A percentile compares a stretch with the other conserved stretches of the same genome.
Evolutionary conservation across 2,797 vertebrate genomes (phyloP).

Genomic region (Danio aesculapii): DNA sequence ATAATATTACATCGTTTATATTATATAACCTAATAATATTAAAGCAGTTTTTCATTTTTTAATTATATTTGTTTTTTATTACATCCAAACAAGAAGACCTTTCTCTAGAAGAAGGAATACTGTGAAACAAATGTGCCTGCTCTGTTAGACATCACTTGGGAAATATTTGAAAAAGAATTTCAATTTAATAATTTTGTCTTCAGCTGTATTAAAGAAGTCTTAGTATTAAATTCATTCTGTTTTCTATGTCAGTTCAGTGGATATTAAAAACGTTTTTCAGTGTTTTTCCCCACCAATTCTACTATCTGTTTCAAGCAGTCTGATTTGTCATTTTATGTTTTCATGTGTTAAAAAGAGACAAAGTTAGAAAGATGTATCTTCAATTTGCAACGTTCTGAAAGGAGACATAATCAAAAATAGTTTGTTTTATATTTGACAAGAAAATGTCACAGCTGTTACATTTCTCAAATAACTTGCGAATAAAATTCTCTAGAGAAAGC

Average conservation of each 20-base stretch:
- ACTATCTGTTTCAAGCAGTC: background rate
- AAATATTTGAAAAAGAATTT: no score
- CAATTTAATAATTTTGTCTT: no score
- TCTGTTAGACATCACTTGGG: no score
- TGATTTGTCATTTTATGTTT: background rate
- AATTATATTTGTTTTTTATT: no score
- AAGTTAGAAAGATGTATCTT: background rate
- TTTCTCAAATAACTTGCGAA: conserved; percentile 20
- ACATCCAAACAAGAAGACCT: no score
- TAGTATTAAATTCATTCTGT: background rate
- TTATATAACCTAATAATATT: no score
- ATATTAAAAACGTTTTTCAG: conserved; percentile 3
- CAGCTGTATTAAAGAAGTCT: no score
- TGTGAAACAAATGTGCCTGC: no score
- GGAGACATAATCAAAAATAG: conserved; percentile 5
- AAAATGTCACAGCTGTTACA: conserved; percentile 10
- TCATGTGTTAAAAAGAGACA: background rate
- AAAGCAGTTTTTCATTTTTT: no score
- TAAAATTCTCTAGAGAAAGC: conserved; percentile 8
- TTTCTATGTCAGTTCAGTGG: conserved; percentile 1
- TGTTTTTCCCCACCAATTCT: background rate
- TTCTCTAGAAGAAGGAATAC: no score
- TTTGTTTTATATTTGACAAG: conserved; percentile 26
- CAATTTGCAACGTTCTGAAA: background rate
- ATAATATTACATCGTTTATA: no score